A percentile compares a stretch with the other conserved stretches of the same genome.
These are phyloP conservation scores for Delphinapterus leucas DNA, from an alignment of 2,113 vertebrate species.

Conservation along the genomic window DNA sequence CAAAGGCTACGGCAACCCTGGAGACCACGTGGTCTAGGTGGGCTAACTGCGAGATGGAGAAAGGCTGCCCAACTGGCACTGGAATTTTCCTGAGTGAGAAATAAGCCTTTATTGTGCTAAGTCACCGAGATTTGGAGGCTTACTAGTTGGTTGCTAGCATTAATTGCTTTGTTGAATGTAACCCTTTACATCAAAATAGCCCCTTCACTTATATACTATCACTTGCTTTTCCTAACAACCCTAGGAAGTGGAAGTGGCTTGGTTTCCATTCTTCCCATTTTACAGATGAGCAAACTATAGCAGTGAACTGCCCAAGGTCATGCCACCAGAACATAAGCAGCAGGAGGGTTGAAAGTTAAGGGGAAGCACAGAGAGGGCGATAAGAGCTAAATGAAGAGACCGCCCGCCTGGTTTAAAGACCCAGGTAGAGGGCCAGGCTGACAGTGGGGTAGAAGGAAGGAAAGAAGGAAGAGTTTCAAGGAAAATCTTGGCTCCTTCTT, in stretches of 20 bases:
- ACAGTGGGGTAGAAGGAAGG: neutral
- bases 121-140: neutral
- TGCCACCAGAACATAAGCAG: neutral
- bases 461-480: neutral
- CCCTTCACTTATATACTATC: neutral
- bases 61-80: neutral
- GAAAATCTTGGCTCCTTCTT: neutral
- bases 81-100: neutral
- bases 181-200: neutral
- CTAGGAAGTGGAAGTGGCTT: neutral
- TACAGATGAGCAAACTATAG: neutral
- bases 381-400: neutral
- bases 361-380: rapidly evolving
- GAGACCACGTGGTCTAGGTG: neutral
- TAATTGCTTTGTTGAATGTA: neutral
- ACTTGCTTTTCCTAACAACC: neutral
- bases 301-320: neutral
- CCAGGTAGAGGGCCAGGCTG: neutral
- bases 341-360: neutral
- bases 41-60: neutral
- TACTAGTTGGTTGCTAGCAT: no score
- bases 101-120: neutral
- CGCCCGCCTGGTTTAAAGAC: neutral
- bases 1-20: neutral
- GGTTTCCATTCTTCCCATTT: neutral